Conservation (phyloP, 2,888 invertebrate species). For the Notocelia uddmanniana region DNA sequence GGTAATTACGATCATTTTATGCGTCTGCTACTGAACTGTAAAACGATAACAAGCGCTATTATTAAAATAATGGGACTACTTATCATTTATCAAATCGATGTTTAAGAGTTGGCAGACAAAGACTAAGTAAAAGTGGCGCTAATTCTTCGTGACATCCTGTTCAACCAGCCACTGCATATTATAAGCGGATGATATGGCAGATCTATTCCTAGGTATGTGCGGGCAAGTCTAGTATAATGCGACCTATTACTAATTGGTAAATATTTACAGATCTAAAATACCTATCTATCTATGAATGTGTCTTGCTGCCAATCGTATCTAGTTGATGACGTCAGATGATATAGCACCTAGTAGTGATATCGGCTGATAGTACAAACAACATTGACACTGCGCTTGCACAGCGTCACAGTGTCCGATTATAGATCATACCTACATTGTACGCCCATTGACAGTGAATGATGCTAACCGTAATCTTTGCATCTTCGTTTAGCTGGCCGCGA, state of each 20-base stretch:
- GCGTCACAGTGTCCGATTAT: constrained; percentile 33
- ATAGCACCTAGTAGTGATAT: constrained; percentile 10
- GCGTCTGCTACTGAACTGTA: not conserved
- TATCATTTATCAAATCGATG: not conserved
- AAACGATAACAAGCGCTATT: not conserved
- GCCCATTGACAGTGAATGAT: constrained; percentile 15
- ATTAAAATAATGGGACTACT: not conserved
- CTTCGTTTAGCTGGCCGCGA: not conserved
- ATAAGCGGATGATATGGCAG: not conserved
- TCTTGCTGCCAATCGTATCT: constrained; percentile 23
- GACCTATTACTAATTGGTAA: constrained; percentile 7
- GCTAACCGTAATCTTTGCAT: constrained; percentile 12
- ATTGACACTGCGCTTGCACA: constrained; percentile 26
- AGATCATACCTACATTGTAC: constrained; percentile 30
- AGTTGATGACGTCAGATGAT: constrained; percentile 28
- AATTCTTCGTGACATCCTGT: not conserved
- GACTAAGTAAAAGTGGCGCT: constrained; percentile 10
- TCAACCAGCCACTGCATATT: not conserved
- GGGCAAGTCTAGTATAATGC: constrained; percentile 3
- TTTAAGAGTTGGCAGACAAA: constrained; percentile 14
- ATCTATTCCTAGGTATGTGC: not conserved
- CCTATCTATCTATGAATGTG: not conserved
- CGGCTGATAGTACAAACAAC: constrained; percentile 22
- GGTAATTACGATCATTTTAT: not conserved
- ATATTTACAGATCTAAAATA: constrained; percentile 20